These are phyloP conservation scores for Labia minor DNA, from an alignment of 2,888 invertebrate species.

Conservation along the genomic window DNA sequence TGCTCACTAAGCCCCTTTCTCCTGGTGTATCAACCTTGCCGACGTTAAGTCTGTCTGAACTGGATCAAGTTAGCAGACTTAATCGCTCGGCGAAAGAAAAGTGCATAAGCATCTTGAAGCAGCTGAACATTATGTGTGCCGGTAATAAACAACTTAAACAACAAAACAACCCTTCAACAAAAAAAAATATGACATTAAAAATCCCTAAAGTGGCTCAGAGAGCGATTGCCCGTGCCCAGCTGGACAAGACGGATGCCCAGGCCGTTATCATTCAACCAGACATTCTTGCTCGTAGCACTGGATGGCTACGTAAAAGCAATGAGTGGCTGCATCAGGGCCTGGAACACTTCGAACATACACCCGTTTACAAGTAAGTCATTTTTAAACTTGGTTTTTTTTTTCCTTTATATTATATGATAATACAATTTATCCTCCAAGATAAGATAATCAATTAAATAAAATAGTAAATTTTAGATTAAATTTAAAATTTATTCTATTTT, in stretches of 20 bases:
- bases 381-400: too few relatives aligned
- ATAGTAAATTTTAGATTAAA: too few relatives aligned
- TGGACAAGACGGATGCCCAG: not conserved
- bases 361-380: not conserved
- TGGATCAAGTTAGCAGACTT: too few relatives aligned
- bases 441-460: too few relatives aligned
- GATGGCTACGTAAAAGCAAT: not conserved
- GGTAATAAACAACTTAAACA: constrained; percentile 1
- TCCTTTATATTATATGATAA: too few relatives aligned
- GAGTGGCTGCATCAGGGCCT: not conserved
- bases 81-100: too few relatives aligned
- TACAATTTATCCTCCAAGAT: too few relatives aligned
- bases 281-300: not conserved
- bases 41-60: too few relatives aligned
- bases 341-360: not conserved
- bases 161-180: not conserved
- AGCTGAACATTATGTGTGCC: not conserved
- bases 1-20: too few relatives aligned
- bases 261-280: not conserved
- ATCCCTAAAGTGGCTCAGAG: not conserved
- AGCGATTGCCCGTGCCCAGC: not conserved
- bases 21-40: too few relatives aligned
- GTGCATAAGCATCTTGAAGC: too few relatives aligned
- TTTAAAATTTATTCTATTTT: too few relatives aligned
- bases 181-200: not conserved